Evolutionary conservation across 1,140 invertebrate species (phyloP), one percentile per base, ranked within the genome.

Genomic region (Chrysomallon squamiferum): DNA sequence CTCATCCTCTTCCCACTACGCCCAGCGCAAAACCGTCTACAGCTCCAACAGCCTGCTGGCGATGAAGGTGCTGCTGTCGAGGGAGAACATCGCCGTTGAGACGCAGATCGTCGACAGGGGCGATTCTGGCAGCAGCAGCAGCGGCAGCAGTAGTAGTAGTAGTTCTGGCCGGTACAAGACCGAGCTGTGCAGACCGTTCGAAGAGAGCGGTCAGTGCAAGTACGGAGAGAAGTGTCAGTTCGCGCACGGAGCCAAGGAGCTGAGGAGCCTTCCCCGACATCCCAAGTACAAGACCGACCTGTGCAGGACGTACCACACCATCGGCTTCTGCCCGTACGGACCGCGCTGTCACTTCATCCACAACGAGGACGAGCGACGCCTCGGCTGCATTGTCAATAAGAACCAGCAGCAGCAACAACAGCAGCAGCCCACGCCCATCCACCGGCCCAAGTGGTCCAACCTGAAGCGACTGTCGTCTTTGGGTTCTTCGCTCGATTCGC

Each of bases 221-320:
- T 99, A 99, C 84, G 96, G 95, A 25, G 96, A 98, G 84, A 99
- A 99, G 85, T 99, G 98, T 83, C 97, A 99, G 86, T 99, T 99
- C 86, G 97, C 98, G 1, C 98, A 99, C 85, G 97, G 98, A 25
- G 88, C 90, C 49, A 90, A 90, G 68, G 98, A 99, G 82, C 88
- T 99, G 66, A 90, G 97, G 67, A 95, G 92, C 72, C 87, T 99
- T 52, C 91, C 93, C 66, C 90, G 97, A 60, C 97, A 99, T 86
- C 97, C 97, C 11, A 99, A 99, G 86, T 99, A 99, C 90, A 99
- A 99, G 88, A 99, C 97, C 27, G 97, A 99, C 85, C 89, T 96
- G 20, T 99, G 97, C 85, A 93, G 95, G 33, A 84, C 80, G 47
- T 86, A 76, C 69, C 97, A 99, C 86, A 96, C 95, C 35, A 94